A percentile compares a stretch with the other conserved stretches of the same genome.
Evolutionary conservation across 2,113 vertebrate genomes (phyloP).

Genomic region (Cyanoliseus patagonus): DNA sequence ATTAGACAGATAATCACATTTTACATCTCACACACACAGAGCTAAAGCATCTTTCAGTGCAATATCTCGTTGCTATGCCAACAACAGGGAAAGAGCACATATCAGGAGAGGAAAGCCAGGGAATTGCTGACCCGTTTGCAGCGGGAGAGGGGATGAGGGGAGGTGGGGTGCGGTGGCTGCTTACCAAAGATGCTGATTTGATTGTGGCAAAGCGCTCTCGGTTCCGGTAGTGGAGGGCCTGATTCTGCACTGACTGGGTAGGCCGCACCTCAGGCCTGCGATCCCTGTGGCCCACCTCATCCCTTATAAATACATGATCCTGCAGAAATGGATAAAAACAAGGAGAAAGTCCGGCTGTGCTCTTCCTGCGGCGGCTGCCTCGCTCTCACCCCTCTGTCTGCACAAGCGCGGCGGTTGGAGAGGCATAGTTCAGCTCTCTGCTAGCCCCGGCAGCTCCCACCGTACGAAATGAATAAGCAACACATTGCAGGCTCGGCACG

Average conservation of each 20-base stretch:
- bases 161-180: slow-evolving; percentile 67
- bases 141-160: not conserved
- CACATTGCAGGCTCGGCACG: slow-evolving; percentile 83
- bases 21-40: slow-evolving; percentile 17
- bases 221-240: slow-evolving; percentile 94
- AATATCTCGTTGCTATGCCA: slow-evolving; percentile 84
- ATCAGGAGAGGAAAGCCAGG: not conserved
- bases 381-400: slow-evolving; percentile 82
- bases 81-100: slow-evolving; percentile 71
- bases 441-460: slow-evolving; percentile 84
- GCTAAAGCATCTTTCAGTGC: slow-evolving; percentile 45
- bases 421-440: slow-evolving; percentile 86
- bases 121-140: slow-evolving; percentile 39
- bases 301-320: slow-evolving; percentile 97
- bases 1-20: not conserved
- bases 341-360: slow-evolving; percentile 86
- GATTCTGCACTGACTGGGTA: slow-evolving; percentile 89
- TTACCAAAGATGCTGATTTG: slow-evolving; percentile 98
- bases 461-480: slow-evolving; percentile 83
- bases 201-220: slow-evolving; percentile 97
- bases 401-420: slow-evolving; percentile 83
- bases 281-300: slow-evolving; percentile 92
- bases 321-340: slow-evolving; percentile 91
- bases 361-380: slow-evolving; percentile 79
- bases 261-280: slow-evolving; percentile 89